phyloP scores from a whole-genome alignment of 2,797 vertebrate genomes.

The Acomys russatus region DNA sequence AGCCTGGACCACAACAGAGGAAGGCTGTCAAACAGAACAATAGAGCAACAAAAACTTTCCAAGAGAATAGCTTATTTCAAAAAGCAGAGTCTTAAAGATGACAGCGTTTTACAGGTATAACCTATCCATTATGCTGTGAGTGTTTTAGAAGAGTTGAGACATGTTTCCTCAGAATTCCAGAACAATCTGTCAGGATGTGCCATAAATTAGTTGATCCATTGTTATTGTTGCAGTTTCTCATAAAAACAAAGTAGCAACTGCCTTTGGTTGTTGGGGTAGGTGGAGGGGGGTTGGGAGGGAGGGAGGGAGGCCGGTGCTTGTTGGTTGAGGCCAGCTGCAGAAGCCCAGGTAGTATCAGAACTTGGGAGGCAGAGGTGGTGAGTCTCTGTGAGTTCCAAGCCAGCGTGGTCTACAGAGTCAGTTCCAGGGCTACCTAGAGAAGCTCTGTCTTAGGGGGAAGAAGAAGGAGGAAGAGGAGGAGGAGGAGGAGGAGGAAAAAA shows the following conservation, averaged over 20 bases:
- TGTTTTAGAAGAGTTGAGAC: not conserved
- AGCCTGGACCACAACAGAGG: fast-evolving
- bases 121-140: not conserved
- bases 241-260: conserved; percentile 2
- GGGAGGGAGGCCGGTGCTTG: too few species aligned
- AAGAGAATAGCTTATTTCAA: not conserved
- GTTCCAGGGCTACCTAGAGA: not conserved
- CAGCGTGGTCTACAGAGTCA: not conserved
- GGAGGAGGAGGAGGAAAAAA: not conserved
- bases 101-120: not conserved
- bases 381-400: not conserved
- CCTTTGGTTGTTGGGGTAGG: too few species aligned
- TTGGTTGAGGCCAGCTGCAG: too few species aligned
- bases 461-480: too few species aligned
- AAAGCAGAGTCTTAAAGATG: not conserved
- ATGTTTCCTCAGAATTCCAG: not conserved
- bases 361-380: not conserved
- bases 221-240: not conserved
- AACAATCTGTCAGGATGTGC: not conserved
- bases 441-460: not conserved
- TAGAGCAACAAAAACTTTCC: not conserved
- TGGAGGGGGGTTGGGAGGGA: not conserved
- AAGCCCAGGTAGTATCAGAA: not conserved
- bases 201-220: not conserved
- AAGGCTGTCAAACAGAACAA: not conserved